Evolutionary conservation across 1,140 invertebrate species (phyloP).

Genomic region (Asobara japonica): DNA sequence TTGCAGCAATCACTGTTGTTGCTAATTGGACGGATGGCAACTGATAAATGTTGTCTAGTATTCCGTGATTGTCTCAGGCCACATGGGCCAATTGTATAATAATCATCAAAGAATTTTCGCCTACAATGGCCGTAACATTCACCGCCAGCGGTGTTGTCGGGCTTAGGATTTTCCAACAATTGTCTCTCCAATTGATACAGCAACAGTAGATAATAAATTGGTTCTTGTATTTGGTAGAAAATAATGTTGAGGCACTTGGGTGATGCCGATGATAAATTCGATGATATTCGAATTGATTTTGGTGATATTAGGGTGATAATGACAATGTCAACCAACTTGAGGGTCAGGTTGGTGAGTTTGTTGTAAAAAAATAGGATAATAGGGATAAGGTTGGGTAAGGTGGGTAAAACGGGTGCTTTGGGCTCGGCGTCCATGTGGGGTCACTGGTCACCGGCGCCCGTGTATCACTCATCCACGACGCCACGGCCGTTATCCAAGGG

Average conservation of each 20-base stretch:
- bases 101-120: constrained; percentile 2
- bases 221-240: constrained; percentile 20
- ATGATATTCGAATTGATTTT: neutral
- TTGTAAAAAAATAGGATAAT: neutral
- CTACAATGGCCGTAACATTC: neutral
- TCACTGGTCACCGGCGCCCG: constrained; percentile 36
- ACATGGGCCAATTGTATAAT: neutral
- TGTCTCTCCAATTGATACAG: neutral
- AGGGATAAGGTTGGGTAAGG: constrained; percentile 23
- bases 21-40: constrained; percentile 29
- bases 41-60: neutral
- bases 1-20: neutral
- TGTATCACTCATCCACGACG: constrained; percentile 24
- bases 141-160: constrained; percentile 32
- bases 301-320: neutral
- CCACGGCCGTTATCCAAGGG: constrained; percentile 14
- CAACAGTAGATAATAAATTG: constrained; percentile 19
- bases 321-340: neutral
- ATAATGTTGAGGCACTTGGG: constrained; percentile 29
- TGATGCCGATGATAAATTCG: neutral
- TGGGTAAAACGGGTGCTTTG: constrained; percentile 22
- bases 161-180: neutral
- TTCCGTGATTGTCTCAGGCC: neutral
- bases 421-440: constrained; percentile 41
- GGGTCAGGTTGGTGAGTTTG: constrained; percentile 32